Conservation (phyloP, 2,888 invertebrate species). For the Gymnosoma rotundatum region DNA sequence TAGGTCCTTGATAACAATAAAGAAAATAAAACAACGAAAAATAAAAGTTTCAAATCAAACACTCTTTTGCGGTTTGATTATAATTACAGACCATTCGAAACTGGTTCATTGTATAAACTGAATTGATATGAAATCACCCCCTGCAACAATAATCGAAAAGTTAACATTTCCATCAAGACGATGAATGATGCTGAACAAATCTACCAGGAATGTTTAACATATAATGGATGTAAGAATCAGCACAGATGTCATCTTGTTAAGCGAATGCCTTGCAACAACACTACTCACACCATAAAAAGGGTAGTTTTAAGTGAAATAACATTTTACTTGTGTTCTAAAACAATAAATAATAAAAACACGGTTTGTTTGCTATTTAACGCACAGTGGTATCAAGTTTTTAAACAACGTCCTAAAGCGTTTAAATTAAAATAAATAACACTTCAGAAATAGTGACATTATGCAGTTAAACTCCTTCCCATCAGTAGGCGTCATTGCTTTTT, state of each 20-base stretch:
- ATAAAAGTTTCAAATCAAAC: slow-evolving; percentile 63
- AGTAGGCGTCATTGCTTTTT: no score
- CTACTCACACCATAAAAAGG: slow-evolving; percentile 77
- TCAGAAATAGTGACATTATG: no score
- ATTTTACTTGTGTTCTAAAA: slow-evolving; percentile 74
- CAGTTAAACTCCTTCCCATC: no score
- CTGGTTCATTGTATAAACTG: slow-evolving; percentile 69
- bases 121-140: slow-evolving; percentile 64
- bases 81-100: slow-evolving; percentile 73
- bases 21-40: slow-evolving; percentile 31
- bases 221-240: slow-evolving; percentile 64
- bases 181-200: slow-evolving; percentile 21
- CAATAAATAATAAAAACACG: slow-evolving; percentile 71
- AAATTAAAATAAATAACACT: no score
- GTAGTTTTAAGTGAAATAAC: slow-evolving; percentile 79
- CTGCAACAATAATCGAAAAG: slow-evolving; percentile 71
- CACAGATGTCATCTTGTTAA: slow-evolving; percentile 76
- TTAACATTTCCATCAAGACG: slow-evolving; percentile 81
- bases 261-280: slow-evolving; percentile 57
- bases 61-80: slow-evolving; percentile 66
- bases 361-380: slow-evolving; percentile 71
- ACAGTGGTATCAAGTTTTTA: slow-evolving; percentile 67
- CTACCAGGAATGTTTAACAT: slow-evolving; percentile 25
- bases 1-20: slow-evolving; percentile 73
- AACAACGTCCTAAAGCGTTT: not conserved